Conservation (phyloP, 2,888 invertebrate species). For the Drosophila meridionalis region DNA sequence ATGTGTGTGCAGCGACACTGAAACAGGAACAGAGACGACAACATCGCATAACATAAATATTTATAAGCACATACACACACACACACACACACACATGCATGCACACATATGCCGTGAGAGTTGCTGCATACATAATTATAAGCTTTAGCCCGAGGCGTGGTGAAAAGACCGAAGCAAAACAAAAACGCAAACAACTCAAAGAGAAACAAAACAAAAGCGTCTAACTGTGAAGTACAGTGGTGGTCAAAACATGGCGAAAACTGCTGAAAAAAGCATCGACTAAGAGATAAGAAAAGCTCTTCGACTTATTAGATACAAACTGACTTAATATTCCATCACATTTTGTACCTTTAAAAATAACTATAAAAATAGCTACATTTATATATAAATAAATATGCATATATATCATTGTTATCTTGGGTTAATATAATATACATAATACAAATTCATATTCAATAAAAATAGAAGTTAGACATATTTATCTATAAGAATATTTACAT, state of each 20-base stretch:
- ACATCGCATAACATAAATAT: slow-evolving; percentile 62
- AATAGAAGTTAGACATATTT: neutral
- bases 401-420: too few species aligned
- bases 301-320: neutral
- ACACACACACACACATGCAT: slow-evolving; percentile 11
- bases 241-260: slow-evolving; percentile 57
- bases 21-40: slow-evolving; percentile 63
- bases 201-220: slow-evolving; percentile 43
- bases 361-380: too few species aligned
- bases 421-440: too few species aligned
- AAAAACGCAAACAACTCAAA: slow-evolving; percentile 42
- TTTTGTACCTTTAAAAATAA: too few species aligned
- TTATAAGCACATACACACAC: slow-evolving; percentile 43
- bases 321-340: neutral
- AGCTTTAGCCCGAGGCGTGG: slow-evolving; percentile 52
- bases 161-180: slow-evolving; percentile 63
- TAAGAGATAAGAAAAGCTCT: slow-evolving; percentile 14
- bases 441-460: neutral
- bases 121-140: slow-evolving; percentile 53
- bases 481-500: too few species aligned
- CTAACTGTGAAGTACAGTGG: slow-evolving; percentile 71
- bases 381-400: too few species aligned
- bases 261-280: neutral
- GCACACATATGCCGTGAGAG: slow-evolving; percentile 42
- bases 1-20: slow-evolving; percentile 64